Conservation (phyloP, 2,113 vertebrate genomes). For the Lathamus discolor region DNA sequence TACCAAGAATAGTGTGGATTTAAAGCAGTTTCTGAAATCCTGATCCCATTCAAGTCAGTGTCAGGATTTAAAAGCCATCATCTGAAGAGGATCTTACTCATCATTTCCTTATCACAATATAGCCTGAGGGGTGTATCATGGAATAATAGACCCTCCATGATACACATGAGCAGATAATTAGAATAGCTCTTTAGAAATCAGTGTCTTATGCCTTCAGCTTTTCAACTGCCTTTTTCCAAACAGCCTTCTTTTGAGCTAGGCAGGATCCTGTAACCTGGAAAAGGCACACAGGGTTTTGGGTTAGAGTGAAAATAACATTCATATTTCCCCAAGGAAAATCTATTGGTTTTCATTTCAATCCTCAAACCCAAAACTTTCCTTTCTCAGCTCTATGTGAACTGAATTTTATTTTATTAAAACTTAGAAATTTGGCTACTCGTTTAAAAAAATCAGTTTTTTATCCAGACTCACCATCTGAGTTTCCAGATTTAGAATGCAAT, state of each 20-base stretch:
- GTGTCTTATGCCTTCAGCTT: background rate
- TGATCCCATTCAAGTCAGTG: background rate
- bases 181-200: background rate
- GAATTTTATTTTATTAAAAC: background rate
- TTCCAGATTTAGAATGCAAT: background rate
- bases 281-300: background rate
- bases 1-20: background rate
- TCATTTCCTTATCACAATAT: background rate
- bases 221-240: background rate
- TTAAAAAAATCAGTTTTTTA: background rate
- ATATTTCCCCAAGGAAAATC: background rate
- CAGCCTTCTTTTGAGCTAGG: background rate
- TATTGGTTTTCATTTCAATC: background rate
- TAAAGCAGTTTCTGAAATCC: background rate
- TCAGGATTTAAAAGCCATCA: background rate
- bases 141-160: too few species aligned
- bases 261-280: background rate
- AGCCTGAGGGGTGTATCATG: background rate
- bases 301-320: background rate
- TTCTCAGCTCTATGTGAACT: background rate
- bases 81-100: background rate
- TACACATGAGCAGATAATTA: background rate
- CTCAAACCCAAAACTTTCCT: background rate
- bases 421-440: background rate
- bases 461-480: background rate